Evolutionary conservation across 2,113 vertebrate species (phyloP), one percentile per base, ranked within the genome.

Genomic region (Panurus biarmicus): DNA sequence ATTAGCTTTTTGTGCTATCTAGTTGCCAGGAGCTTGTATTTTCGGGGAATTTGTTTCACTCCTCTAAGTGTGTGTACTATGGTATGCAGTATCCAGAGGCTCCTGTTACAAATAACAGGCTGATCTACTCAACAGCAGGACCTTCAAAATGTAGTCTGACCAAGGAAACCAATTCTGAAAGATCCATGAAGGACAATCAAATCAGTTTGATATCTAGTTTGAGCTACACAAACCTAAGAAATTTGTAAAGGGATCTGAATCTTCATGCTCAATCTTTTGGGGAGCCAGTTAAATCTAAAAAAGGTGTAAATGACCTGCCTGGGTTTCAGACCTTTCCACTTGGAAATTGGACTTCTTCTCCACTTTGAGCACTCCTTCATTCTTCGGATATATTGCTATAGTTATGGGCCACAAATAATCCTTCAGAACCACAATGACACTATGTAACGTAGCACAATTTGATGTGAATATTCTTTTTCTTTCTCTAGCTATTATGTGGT

Each of bases 401-500:
- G 40, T 48, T 42, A 57, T 23, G 57, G 45, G 35, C 23, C 60
- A 54, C 54, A 65, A 83, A 7, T 38, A 76, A 80, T 90, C 74
- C 42, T 76, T 70, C 62, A 90, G 45, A 73, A 57, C 36, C 71
- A 35, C 14, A 25, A 66, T 80, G 76, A 58, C 2, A 50, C 24
- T 76, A 19, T 0, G 5, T 84, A 87, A 87, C 24, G 51, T 10
- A 58, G 29, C 35, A 28, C 26, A 81, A 65, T 89, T 91, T 65
- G 70, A 85, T 79, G 11, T 85, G 54, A 92, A 89, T 96, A 90
- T 84, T 90, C 40, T 69, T 84, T 86, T 90, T 69, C 54, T 89
- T 94, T 50, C 53, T 93, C 36, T 57, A 50, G 29, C 36, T 70
- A 79, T 73, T 75, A 47, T 29, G 36, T 82, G 45, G 21, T 79